Percentiles rank a stretch among this genome's conserved stretches.
Evolutionary conservation across 2,113 vertebrate species (phyloP).

Genomic region (Saguinus midas): DNA sequence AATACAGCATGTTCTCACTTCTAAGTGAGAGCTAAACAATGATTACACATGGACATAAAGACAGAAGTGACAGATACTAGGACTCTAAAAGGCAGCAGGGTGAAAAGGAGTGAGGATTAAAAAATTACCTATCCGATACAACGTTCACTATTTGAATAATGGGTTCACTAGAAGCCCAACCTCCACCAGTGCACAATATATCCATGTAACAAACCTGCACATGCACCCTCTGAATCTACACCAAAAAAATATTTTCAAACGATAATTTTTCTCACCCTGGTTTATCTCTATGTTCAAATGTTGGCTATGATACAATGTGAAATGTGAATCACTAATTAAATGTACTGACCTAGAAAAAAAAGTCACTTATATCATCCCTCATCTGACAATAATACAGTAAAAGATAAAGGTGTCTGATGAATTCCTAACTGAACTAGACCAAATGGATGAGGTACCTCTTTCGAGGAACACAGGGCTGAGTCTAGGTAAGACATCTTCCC

Average conservation of each 20-base stretch:
- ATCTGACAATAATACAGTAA: background rate
- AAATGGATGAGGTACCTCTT: background rate
- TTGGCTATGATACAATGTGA: slow-evolving; percentile 16
- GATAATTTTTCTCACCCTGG: background rate
- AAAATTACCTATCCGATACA: too few species aligned
- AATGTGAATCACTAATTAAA: slow-evolving; percentile 46
- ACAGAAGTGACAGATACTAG: too few species aligned
- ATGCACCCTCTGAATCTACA: too few species aligned
- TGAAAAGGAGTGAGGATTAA: too few species aligned
- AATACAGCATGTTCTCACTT: too few species aligned
- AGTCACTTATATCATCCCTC: background rate
- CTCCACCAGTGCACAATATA: too few species aligned
- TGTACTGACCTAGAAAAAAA: background rate
- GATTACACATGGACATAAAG: too few species aligned
- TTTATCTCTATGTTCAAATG: background rate
- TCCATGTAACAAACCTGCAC: too few species aligned
- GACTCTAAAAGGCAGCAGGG: too few species aligned
- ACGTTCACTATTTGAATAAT: too few species aligned
- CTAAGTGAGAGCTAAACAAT: too few species aligned
- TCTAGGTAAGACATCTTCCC: background rate
- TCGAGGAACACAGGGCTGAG: background rate
- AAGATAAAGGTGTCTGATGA: background rate
- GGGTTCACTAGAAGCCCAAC: too few species aligned
- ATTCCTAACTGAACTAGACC: background rate
- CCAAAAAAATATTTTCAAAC: background rate